Evolutionary conservation across 2,888 invertebrate genomes (phyloP).

Genomic region (Synergus itoensis): DNA sequence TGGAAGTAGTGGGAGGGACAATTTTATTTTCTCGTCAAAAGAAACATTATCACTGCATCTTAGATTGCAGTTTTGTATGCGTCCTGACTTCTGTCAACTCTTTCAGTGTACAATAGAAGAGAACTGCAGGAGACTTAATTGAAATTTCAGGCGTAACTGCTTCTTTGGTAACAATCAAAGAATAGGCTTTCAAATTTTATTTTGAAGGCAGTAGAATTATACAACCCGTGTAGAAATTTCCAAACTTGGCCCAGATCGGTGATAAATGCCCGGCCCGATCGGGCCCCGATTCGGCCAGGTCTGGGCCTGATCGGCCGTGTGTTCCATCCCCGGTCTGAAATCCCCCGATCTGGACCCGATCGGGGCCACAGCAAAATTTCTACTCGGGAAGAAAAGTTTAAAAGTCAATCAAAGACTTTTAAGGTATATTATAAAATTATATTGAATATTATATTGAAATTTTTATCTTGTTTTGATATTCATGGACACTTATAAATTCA

Average conservation of each 20-base stretch:
- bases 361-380: no score
- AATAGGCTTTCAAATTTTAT: not conserved
- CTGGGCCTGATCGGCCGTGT: no score
- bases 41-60: constrained; percentile 32
- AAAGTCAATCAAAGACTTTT: no score
- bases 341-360: no score
- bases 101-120: constrained; percentile 2
- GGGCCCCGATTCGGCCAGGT: no score
- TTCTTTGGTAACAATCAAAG: not conserved
- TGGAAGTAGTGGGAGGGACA: not conserved
- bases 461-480: not conserved
- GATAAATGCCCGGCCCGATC: no score
- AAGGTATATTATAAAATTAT: no score
- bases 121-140: constrained; percentile 27
- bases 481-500: not conserved
- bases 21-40: constrained; percentile 4
- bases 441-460: not conserved
- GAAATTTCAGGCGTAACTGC: constrained; percentile 18
- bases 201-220: not conserved
- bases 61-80: constrained; percentile 20
- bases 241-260: no score
- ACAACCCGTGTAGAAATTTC: no score
- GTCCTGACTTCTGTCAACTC: constrained; percentile 15
- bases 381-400: no score
- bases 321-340: no score